phyloP scores from a whole-genome alignment of 2,888 invertebrate genomes.

The Lapara coniferarum region DNA sequence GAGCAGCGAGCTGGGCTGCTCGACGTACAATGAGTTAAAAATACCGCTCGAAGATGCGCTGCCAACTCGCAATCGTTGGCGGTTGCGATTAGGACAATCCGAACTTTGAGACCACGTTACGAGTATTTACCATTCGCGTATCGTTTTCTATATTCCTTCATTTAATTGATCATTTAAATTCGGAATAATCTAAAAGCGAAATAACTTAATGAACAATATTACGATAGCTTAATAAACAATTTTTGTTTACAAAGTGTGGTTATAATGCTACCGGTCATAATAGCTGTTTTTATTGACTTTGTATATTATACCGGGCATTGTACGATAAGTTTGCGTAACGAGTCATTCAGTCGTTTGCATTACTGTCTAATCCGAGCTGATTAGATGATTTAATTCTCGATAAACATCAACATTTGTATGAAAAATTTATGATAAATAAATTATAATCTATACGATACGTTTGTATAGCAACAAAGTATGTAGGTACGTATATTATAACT shows the following conservation, averaged over 20 bases:
- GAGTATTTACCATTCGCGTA: not conserved
- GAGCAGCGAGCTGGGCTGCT: slow-evolving; percentile 75
- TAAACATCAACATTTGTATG: not conserved
- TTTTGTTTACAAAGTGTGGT: no score
- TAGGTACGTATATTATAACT: no score
- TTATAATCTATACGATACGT: not conserved
- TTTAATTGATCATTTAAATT: not conserved
- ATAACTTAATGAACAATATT: no score
- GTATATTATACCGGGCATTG: not conserved
- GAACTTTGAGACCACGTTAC: slow-evolving; percentile 68
- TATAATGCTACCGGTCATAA: not conserved
- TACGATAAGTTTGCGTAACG: not conserved
- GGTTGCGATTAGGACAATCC: slow-evolving; percentile 71
- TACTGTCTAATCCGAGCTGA: not conserved
- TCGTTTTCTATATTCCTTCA: not conserved
- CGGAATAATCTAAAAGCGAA: no score
- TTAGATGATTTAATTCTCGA: not conserved
- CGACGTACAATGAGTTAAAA: slow-evolving; percentile 82
- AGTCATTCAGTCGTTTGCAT: not conserved
- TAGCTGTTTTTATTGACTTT: not conserved
- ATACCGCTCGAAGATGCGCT: slow-evolving; percentile 82
- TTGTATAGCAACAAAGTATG: not conserved
- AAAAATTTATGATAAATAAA: not conserved
- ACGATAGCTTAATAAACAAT: no score
- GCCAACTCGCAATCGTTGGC: slow-evolving; percentile 73